Evolutionary conservation across 1,140 invertebrate species (phyloP), one percentile per base, ranked within the genome.

Genomic region (Drosophila pachea): DNA sequence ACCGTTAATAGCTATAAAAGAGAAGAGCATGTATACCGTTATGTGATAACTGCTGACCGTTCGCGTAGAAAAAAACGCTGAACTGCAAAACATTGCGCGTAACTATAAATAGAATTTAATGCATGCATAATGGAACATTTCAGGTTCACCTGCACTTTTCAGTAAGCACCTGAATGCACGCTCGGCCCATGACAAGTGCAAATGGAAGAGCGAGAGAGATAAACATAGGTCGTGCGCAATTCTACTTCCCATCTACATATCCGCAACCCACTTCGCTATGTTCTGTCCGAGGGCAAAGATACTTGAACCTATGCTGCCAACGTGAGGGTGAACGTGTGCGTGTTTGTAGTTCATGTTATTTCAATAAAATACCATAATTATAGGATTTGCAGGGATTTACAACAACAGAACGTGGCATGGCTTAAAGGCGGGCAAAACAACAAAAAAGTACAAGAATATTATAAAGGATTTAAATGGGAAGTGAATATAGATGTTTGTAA

Each of bases 51-150:
- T 1, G 22, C 22, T 22, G 22, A 22, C 22, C 22, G 22, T 22
- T 22, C 22, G 22, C 22, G 22, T 22, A 22, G 22, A 22, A 22
- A 22, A 22, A 22, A 22, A 22, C 22, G 32, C 32, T 54, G 29
- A 32, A 35, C 42, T 63, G 60, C 31, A 47, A 63, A 55, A 55
- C 33, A 32, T 12, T 6, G 29, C 2, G 8, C 40, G 12, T 40
- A 50, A 8, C 62, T 70, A 70, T 32, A 70, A 59, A 70, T 70
- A 70, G 54, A 12, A 47, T 22, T 65, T 70, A 70, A 70, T 70
- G 14, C 36, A 66, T 66, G 54, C 54, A 59, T 36, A 59, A 59
- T 35, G 16, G 22, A 45, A 48, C n/a, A 55, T 35, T 50, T 52
- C 12, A 16, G 22, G 4, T n/a, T 7, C 32, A 4, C 14, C 7